These are phyloP conservation scores for Lepilemur septentrionalis DNA, from an alignment of 2,797 vertebrate species.

Conservation along the genomic window DNA sequence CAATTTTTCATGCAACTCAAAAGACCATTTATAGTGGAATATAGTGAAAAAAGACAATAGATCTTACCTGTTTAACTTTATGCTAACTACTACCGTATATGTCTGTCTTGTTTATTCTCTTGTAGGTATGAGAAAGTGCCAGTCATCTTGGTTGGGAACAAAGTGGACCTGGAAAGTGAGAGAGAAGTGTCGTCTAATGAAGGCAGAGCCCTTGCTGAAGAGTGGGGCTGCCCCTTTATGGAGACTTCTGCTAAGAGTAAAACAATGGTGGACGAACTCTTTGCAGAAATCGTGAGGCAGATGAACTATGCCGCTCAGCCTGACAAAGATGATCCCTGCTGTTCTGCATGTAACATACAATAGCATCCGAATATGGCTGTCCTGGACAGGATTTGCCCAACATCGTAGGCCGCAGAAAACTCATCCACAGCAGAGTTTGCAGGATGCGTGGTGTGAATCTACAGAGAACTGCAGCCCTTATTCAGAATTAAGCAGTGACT, in stretches of 20 bases:
- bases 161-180: conserved; percentile 99
- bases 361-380: conserved; percentile 85
- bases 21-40: background rate
- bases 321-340: conserved; percentile 99
- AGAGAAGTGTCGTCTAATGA: conserved; percentile 95
- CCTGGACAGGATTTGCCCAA: conserved; percentile 66
- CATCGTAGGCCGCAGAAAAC: conserved; percentile 67
- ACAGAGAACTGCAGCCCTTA: conserved; percentile 76
- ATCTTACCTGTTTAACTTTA: background rate
- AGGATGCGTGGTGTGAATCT: conserved; percentile 75
- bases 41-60: background rate
- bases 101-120: conserved; percentile 47
- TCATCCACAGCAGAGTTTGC: conserved; percentile 77
- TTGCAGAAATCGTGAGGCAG: conserved; percentile 98
- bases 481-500: conserved; percentile 80
- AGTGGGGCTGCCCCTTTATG: conserved; percentile 99
- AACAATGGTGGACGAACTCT: conserved; percentile 99
- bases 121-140: conserved; percentile 98
- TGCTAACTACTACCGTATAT: background rate
- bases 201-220: conserved; percentile 96
- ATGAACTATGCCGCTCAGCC: conserved; percentile 99
- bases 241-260: conserved; percentile 99
- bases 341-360: conserved; percentile 99
- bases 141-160: conserved; percentile 99
- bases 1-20: background rate